These are phyloP conservation scores for Macrosteles quadrilineatus DNA, from an alignment of 1,140 invertebrate genomes.

Conservation along the genomic window DNA sequence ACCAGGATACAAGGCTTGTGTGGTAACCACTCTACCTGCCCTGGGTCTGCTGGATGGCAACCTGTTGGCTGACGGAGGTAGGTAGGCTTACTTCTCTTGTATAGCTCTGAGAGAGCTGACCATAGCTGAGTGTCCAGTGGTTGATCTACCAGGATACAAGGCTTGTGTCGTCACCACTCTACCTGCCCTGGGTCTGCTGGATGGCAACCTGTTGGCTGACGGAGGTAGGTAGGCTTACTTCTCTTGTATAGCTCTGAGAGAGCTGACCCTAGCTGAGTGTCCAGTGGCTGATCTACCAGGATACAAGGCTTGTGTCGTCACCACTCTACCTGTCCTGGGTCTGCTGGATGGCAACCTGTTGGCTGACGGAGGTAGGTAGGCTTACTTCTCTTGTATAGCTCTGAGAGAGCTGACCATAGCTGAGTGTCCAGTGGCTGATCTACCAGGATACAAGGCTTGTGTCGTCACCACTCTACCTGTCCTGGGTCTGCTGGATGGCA, in stretches of 20 bases:
- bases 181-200: not conserved
- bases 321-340: not conserved
- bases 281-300: not conserved
- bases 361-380: not conserved
- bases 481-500: not conserved
- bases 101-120: constrained; percentile 9
- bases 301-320: not conserved
- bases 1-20: not conserved
- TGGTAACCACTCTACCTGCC: not conserved
- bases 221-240: not conserved
- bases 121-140: not conserved
- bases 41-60: not conserved
- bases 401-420: constrained; percentile 1
- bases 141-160: not conserved
- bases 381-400: not conserved
- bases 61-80: not conserved
- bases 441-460: not conserved
- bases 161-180: not conserved
- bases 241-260: not conserved
- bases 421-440: not conserved
- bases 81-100: not conserved
- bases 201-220: not conserved
- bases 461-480: not conserved
- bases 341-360: not conserved
- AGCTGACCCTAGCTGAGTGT: constrained; percentile 1